Evolutionary conservation across 37 sponge, comb jelly and placozoan genomes (phyloP), one percentile per base, ranked within the genome.

Genomic region (Theonella swinhoei): DNA sequence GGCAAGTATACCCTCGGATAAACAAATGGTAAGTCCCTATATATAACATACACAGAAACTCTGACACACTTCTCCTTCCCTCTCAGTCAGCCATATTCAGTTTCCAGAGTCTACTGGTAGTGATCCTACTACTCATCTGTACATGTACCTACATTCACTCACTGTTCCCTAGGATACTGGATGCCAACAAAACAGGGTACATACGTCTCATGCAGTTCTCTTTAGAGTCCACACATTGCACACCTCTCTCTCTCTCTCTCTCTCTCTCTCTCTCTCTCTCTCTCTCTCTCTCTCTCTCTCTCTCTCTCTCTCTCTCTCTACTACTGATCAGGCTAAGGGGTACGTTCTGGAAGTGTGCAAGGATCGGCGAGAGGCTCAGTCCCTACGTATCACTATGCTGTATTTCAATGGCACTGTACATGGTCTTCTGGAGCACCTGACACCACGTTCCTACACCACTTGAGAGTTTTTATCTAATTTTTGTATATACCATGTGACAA

Each of bases 61-160:
- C n/a, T n/a, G n/a, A n/a, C n/a, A n/a, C n/a, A n/a, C 73, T 24
- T 42, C 31, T 20, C 1, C 73, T 64, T n/a, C 68, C 32, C 36
- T 33, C 42, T 31, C 80, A 94, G 97, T 93, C 94, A 20, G 97
- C 97, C 63, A 82, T 96, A 23, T 96, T 96, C 91, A 93, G 88
- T 83, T 96, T 96, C 78, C 94, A 96, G 85, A 96, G 97, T 60
- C 30, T 96, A 79, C 84, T 96, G 75, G 90, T 91, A 39, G 94
- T 96, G 32, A 81, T 94, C 24, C 74, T 91, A 20, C 88, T 96
- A 38, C 79, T 96, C 39, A 89, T 96, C 31, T 96, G 97, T 59
- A 93, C 97, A 7, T 96, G 94, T 54, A 80, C 97, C n/a, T 96
- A 93, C 89, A 74, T 89, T 78, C 68, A 88, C 62, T 82, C 80